phyloP scores from a whole-genome alignment of 2,888 invertebrate species.

The Conops quadrifasciatus region DNA sequence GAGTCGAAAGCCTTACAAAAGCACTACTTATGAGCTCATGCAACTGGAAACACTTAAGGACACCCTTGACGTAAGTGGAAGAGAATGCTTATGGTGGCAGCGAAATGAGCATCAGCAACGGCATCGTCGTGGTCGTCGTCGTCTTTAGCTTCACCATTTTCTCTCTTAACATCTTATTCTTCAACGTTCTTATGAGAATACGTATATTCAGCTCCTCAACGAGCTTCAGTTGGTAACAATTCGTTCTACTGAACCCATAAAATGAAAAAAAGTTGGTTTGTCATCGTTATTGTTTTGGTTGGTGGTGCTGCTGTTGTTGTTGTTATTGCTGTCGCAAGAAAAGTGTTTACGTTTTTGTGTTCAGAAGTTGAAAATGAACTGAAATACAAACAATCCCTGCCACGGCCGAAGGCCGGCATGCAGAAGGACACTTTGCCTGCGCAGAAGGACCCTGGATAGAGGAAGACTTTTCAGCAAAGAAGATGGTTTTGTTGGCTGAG shows the following conservation, averaged over 20 bases:
- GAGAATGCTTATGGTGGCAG: background rate
- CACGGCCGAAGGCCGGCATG: no score
- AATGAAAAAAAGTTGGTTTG: constrained; percentile 18
- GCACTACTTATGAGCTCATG: constrained; percentile 39
- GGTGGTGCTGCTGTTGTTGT: constrained; percentile 16
- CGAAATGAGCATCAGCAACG: background rate
- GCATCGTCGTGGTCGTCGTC: constrained; percentile 11
- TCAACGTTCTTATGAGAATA: no score
- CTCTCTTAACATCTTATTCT: no score
- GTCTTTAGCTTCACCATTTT: background rate
- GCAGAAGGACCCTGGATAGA: no score
- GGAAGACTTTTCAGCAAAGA: no score
- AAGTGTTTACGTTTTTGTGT: constrained; percentile 13
- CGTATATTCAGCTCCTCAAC: background rate
- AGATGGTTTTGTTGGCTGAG: no score
- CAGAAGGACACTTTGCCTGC: no score
- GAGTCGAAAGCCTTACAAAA: constrained; percentile 38
- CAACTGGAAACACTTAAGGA: constrained; percentile 40
- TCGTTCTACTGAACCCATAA: background rate
- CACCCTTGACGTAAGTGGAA: constrained; percentile 16
- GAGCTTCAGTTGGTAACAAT: background rate
- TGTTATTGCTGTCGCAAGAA: background rate
- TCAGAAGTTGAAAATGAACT: no score
- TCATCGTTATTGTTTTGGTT: background rate
- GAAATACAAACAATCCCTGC: no score